phyloP scores from a whole-genome alignment of 2,797 vertebrate genomes.

The Peromyscus eremicus region DNA sequence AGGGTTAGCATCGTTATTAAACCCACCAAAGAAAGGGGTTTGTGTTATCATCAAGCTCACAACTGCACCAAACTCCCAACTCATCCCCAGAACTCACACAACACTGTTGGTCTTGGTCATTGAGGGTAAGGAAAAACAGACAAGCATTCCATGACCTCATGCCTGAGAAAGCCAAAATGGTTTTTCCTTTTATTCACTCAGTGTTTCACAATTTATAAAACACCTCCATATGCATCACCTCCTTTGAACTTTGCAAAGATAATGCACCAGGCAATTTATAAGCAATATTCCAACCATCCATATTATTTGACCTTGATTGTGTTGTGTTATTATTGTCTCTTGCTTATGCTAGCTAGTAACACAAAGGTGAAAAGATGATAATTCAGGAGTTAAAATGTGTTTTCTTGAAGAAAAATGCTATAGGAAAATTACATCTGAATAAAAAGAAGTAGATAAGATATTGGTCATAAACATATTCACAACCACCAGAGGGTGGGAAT shows the following conservation, averaged over 20 bases:
- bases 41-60: slow-evolving; percentile 37
- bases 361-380: not conserved
- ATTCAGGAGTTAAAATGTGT: not conserved
- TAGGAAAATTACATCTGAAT: slow-evolving; percentile 19
- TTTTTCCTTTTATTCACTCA: slow-evolving; percentile 20
- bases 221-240: not conserved
- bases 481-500: not conserved
- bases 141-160: not conserved
- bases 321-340: not conserved
- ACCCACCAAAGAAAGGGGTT: not conserved
- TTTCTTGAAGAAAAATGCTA: not conserved
- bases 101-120: not conserved
- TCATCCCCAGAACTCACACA: not conserved
- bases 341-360: not conserved
- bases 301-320: not conserved
- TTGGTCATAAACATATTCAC: not conserved
- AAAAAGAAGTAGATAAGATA: not conserved
- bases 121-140: not conserved
- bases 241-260: slow-evolving; percentile 46
- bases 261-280: slow-evolving; percentile 15
- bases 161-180: not conserved
- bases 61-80: not conserved
- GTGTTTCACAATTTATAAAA: not conserved
- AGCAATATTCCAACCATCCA: not conserved
- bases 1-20: slow-evolving; percentile 41